These are phyloP conservation scores for Cephalotes varians DNA, from an alignment of 2,888 invertebrate genomes.

Conservation along the genomic window DNA sequence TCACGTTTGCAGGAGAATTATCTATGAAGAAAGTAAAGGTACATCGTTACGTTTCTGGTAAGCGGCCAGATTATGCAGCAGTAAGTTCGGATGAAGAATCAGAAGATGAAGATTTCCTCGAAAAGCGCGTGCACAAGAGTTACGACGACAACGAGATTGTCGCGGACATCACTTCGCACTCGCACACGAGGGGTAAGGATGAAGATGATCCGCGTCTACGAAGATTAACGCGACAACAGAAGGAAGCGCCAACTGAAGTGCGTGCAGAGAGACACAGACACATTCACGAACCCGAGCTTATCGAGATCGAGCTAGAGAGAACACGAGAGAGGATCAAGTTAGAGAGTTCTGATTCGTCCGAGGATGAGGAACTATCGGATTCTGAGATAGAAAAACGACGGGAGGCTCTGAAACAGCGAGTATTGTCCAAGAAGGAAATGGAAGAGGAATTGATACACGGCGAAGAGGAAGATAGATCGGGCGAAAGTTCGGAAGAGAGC, in stretches of 20 bases:
- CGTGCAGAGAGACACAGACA: slow-evolving; percentile 88
- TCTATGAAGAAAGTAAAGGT: slow-evolving; percentile 99
- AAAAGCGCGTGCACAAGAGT: slow-evolving; percentile 86
- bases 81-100: slow-evolving; percentile 95
- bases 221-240: slow-evolving; percentile 88
- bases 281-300: slow-evolving; percentile 90
- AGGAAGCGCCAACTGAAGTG: slow-evolving; percentile 86
- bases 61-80: slow-evolving; percentile 98
- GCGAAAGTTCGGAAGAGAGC: slow-evolving; percentile 88
- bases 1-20: slow-evolving; percentile 91
- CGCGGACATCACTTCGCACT: slow-evolving; percentile 85
- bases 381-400: slow-evolving; percentile 94
- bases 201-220: slow-evolving; percentile 94
- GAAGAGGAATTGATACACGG: slow-evolving; percentile 91
- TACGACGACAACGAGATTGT: slow-evolving; percentile 82
- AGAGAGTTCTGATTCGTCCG: slow-evolving; percentile 83
- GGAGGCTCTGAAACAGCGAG: slow-evolving; percentile 89
- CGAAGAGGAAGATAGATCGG: slow-evolving; percentile 89
- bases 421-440: slow-evolving; percentile 89
- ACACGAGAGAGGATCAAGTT: slow-evolving; percentile 86
- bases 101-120: slow-evolving; percentile 95
- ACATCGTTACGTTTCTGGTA: slow-evolving; percentile 98
- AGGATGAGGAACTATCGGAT: slow-evolving; percentile 94
- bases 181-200: slow-evolving; percentile 84
- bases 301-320: slow-evolving; percentile 89